Evolutionary conservation across 2,888 invertebrate genomes (phyloP), one percentile per base, ranked within the genome.

Genomic region (Anoplius nigerrimus): DNA sequence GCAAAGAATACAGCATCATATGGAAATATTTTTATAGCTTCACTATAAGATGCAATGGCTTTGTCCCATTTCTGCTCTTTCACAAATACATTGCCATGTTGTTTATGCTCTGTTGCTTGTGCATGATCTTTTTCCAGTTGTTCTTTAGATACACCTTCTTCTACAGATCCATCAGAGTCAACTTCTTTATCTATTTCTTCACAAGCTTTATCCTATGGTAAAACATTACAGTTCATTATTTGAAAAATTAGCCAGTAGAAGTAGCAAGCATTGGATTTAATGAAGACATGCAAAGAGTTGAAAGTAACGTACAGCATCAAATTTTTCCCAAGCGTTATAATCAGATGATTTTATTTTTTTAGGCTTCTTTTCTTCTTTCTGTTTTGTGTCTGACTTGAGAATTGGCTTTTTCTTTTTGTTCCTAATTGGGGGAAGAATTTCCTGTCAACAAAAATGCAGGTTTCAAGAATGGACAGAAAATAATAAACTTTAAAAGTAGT

Each of bases 41-140:
- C 92, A 51, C 93, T 94, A 87, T 99, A 99, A 86, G 95, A 95
- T 5, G 92, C 89, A 66, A 98, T 94, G 0, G 99, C 99, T 75
- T 95, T 94, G 22, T 93, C 92, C 92, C 95, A 99, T 83, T 96
- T 93, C 78, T 94, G 91, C 43, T 91, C 87, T 82, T 94, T 94
- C 20, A 97, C 97, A 86, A 92, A 93, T 76, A 90, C 90, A 88
- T 98, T 98, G 20, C 98, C 98, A 91, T 92, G 91, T 82, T 94
- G 93, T 87, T 95, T 96, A 82, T 94, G 92, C 83, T 92, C 89
- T 46, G 91, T 90, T 0, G 95, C 95, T 82, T 92, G 91, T 58
- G 92, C 92, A n/a, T 86, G 82, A 11, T 83, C 81, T 51, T 79
- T 82, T 90, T 91, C 55, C 89, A 87, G 79, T 90, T 91, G 81